Evolutionary conservation across 1,140 invertebrate species (phyloP).

Genomic region (Notospermus geniculatus): DNA sequence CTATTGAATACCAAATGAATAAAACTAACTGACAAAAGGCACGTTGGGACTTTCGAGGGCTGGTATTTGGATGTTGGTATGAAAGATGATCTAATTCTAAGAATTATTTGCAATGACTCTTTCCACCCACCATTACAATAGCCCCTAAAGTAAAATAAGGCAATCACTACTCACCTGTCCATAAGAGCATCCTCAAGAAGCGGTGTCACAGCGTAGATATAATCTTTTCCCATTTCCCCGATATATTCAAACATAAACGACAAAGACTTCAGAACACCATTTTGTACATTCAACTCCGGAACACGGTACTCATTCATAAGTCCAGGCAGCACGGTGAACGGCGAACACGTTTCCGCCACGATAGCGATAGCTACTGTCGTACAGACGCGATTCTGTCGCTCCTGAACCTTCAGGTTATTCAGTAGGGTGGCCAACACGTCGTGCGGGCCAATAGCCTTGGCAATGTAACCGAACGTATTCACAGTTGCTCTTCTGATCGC

Average conservation of each 20-base stretch:
- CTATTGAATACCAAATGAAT: no score
- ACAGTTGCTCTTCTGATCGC: conserved; percentile 97
- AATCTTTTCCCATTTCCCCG: conserved; percentile 99
- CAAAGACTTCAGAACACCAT: conserved; percentile 96
- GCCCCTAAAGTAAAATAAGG: no score
- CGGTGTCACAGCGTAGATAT: conserved; percentile 98
- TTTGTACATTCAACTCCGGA: conserved; percentile 98
- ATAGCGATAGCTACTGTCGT: conserved; percentile 99
- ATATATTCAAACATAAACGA: conserved; percentile 99
- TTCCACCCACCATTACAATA: no score
- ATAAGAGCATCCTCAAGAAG: conserved; percentile 98
- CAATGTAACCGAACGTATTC: conserved; percentile 99
- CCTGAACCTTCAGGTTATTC: conserved; percentile 99
- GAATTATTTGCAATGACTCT: no score
- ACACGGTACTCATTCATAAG: conserved; percentile 99
- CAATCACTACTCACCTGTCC: conserved; percentile 88
- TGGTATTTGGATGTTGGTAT: no score
- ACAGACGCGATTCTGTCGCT: conserved; percentile 98
- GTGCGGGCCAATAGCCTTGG: conserved; percentile 99
- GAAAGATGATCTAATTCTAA: no score
- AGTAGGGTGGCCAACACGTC: conserved; percentile 96
- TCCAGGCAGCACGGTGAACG: conserved; percentile 93
- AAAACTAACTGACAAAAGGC: no score
- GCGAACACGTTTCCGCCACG: conserved; percentile 98
- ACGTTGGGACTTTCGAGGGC: no score